Conservation (phyloP, 2,888 invertebrate genomes). For the Acronicta alni region DNA sequence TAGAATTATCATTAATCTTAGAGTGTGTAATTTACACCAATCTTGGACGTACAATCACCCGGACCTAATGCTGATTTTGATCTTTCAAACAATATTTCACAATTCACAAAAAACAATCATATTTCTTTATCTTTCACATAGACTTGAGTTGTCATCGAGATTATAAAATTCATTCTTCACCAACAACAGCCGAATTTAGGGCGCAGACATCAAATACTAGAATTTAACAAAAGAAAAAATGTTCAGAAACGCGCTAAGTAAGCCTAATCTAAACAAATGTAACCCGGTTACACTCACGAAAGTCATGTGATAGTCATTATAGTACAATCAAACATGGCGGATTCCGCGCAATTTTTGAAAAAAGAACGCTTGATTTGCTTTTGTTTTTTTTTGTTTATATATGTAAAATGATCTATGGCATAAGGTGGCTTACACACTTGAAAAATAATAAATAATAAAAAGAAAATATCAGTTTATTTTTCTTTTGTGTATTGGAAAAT, state of each 20-base stretch:
- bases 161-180: not conserved
- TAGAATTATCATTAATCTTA: too few relatives aligned
- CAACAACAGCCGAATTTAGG: not conserved
- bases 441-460: too few relatives aligned
- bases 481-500: too few relatives aligned
- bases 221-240: constrained; percentile 12
- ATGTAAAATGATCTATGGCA: not conserved
- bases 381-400: not conserved
- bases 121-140: constrained; percentile 1
- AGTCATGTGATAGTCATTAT: constrained; percentile 35
- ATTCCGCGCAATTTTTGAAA: constrained; percentile 18
- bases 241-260: constrained; percentile 10
- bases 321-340: constrained; percentile 18
- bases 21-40: too few relatives aligned
- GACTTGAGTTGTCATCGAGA: not conserved
- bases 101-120: not conserved
- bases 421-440: too few relatives aligned
- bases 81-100: not conserved
- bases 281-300: constrained; percentile 46
- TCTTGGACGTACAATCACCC: too few relatives aligned
- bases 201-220: constrained; percentile 28
- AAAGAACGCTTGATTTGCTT: not conserved
- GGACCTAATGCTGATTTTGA: not conserved
- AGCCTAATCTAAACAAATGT: constrained; percentile 38
- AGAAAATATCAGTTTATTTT: too few relatives aligned